Evolutionary conservation across 2,888 invertebrate species (phyloP), one percentile per base, ranked within the genome.

Genomic region (Torymus auratus): DNA sequence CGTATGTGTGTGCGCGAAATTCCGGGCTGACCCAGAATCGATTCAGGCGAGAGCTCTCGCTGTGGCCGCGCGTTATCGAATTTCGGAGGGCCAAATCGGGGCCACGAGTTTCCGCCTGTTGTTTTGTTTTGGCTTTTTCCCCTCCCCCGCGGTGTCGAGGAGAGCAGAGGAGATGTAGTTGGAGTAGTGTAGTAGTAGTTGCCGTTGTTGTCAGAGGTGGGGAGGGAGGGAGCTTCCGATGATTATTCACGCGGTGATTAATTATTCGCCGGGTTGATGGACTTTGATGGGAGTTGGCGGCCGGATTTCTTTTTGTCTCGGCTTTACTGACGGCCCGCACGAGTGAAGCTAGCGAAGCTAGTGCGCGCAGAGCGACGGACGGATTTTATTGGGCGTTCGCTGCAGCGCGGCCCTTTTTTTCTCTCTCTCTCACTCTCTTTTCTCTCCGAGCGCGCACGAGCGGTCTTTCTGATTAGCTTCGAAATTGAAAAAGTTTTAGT

Each of bases 401-500:
- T 28, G 28, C 28, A 14, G 41, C 0, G 17, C 4, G 70, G n/a
- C 2, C 17, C 53, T 41, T 23, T 7, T 23, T 52, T 11, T 72
- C 53, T 60, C 20, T 10, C 15, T 70, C 58, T 70, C 41, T 52
- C 11, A 0, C 17, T 23, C 56, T 12, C 20, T 14, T 58, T 67
- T 28, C 28, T 4, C 28, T 28, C 28, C 28, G 28, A 28, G 28
- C 28, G 28, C 28, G 28, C 28, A 28, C 28, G 28, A 28, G 28
- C 28, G 28, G 28, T 28, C 28, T 60, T 60, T 61, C 55, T 72
- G 72, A 77, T 64, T 70, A 64, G 64, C 64, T 56, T 56, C 4
- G 64, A 56, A 70, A 70, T 77, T 77, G 64, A 70, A 77, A 77
- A 70, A 70, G 77, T 77, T 77, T 61, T 14, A 11, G 55, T 10